These are phyloP conservation scores for Dufourea novaeangliae DNA, from an alignment of 1,140 invertebrate species.

Conservation along the genomic window DNA sequence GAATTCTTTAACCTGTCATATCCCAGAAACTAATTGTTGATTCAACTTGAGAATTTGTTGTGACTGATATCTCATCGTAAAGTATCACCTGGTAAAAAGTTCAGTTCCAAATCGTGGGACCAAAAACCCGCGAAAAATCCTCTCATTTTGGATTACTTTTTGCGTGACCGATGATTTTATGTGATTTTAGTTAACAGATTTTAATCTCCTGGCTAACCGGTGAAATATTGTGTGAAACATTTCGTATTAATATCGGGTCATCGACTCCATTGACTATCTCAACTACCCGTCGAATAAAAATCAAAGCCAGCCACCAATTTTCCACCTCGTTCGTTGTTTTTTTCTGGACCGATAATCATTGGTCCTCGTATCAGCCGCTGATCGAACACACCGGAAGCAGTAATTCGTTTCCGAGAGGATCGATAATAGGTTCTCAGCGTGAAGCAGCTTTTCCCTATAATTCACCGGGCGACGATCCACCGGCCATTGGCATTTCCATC, in stretches of 20 bases:
- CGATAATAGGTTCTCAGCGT: constrained; percentile 19
- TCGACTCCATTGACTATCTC: neutral
- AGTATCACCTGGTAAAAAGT: no score
- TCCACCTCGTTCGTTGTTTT: neutral
- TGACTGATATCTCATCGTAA: no score
- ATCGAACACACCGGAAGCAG: constrained; percentile 14
- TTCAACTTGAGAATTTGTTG: no score
- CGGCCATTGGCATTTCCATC: constrained; percentile 11
- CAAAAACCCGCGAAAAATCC: no score
- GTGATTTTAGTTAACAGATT: no score
- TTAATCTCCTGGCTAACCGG: no score
- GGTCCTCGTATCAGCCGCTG: neutral
- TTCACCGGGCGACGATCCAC: neutral
- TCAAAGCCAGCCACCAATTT: neutral
- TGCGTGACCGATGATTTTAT: no score
- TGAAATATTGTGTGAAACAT: neutral
- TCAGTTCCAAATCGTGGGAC: no score
- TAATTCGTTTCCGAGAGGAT: constrained; percentile 33
- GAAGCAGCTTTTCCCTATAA: constrained; percentile 17
- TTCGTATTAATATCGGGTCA: neutral
- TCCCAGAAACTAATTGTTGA: no score
- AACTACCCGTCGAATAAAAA: neutral
- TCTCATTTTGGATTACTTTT: no score
- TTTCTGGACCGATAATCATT: constrained; percentile 23
- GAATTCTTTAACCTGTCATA: no score